Base-by-base conservation (phyloP, 1,140 invertebrate species). In the Drosophila azteca region DNA sequence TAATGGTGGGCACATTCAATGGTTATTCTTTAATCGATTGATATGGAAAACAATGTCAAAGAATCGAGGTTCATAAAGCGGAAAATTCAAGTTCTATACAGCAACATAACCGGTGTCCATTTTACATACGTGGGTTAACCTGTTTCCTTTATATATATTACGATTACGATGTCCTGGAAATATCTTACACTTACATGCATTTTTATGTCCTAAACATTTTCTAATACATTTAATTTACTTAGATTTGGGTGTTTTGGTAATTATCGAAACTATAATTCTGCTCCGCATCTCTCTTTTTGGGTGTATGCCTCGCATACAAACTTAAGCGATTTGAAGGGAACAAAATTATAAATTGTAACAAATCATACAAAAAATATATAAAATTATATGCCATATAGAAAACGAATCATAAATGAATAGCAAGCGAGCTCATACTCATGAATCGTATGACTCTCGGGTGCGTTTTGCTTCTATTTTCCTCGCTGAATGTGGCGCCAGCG, bases 141-240 rank as follows among this genome's bases (percentile, higher is more conserved):
- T 46, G 26, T 63, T 65, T 22, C 15, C 41, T 48, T 62, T 55
- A 66, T 45, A 57, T 73, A 44, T 61, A 44, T 66, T 44, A 31
- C 8, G 8, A 31, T 46, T 49, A 48, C 44, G 62, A 59, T 72
- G 35, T 48, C 35, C 45, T 24, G 76, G 63, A 69, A 63, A 60
- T 85, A 79, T 83, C 83, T 87, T 87, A 87, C 66, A 83, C 45
- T 78, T 87, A 85, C 29, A 81, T 70, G 74, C 70, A 62, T 68
- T 54, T 53, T 70, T 79, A 82, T 50, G 63, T 61, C 77, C 82
- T 87, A 87, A 81, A 88, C 83, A 87, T 87, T 87, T 87, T 87
- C 82, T 87, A 87, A 83, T 87, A 87, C 75, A 88, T 88, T 87
- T 88, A 72, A 72, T 82, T 88, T 79, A 83, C 50, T 62, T 72